phyloP scores from a whole-genome alignment of 92 coral and sea anemone species.

The Epizoanthus stellaris region DNA sequence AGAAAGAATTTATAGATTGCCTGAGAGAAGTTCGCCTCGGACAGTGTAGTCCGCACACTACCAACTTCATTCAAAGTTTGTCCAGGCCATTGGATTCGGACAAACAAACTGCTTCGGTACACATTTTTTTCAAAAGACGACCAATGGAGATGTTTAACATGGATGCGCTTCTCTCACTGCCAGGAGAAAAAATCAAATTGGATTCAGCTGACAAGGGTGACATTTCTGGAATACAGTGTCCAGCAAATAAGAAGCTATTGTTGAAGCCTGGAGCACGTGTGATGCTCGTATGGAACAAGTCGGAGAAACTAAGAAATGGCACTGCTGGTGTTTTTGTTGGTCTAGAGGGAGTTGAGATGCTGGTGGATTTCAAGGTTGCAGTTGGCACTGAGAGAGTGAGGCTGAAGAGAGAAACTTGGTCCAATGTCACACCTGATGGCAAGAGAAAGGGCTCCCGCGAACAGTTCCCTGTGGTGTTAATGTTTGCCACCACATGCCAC shows the following conservation, averaged over 20 bases:
- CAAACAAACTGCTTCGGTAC: constrained; percentile 8
- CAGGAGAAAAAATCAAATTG: constrained; percentile 46
- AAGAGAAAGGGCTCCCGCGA: constrained; percentile 36
- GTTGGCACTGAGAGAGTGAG: constrained; percentile 4
- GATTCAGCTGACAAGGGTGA: constrained; percentile 55
- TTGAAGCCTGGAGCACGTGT: constrained; percentile 42
- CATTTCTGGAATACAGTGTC: constrained; percentile 42
- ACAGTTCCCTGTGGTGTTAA: constrained; percentile 50
- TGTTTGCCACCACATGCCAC: constrained; percentile 59
- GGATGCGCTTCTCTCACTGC: constrained; percentile 40
- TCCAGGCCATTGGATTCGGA: constrained; percentile 45
- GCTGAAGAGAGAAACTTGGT: constrained; percentile 64
- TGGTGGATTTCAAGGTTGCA: constrained; percentile 22
- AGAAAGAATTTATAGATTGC: constrained; percentile 38
- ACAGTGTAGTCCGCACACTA: constrained; percentile 35
- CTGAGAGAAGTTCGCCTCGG: constrained; percentile 54
- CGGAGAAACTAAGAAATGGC: constrained; percentile 24
- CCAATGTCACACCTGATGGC: constrained; percentile 26
- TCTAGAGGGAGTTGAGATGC: constrained; percentile 2
- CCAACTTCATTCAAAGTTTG: constrained; percentile 13
- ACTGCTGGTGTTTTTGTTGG: constrained; percentile 40
- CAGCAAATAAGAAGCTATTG: constrained; percentile 32
- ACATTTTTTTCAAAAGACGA: constrained; percentile 58
- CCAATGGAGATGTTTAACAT: constrained; percentile 57
- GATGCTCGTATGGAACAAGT: constrained; percentile 46